phyloP scores from a whole-genome alignment of 2,113 vertebrate genomes.

The Cyrtonyx montezumae region DNA sequence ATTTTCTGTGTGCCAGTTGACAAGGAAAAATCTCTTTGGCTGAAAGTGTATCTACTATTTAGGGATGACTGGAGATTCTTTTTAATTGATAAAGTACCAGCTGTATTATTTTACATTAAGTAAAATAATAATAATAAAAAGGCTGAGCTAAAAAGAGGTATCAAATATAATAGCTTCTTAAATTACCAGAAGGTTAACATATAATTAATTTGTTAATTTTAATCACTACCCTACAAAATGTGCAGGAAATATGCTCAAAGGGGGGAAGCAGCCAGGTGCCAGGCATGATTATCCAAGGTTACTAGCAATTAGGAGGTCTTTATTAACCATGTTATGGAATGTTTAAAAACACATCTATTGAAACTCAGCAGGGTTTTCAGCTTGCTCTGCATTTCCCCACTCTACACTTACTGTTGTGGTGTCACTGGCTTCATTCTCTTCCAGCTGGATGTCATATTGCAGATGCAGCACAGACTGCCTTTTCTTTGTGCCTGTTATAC shows the following conservation, averaged over 20 bases:
- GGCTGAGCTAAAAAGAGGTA: not conserved
- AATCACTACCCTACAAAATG: slow-evolving; percentile 30
- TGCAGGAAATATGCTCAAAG: slow-evolving; percentile 22
- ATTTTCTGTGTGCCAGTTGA: not conserved
- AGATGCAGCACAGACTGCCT: not conserved
- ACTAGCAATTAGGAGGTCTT: slow-evolving; percentile 43
- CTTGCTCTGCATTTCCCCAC: not conserved
- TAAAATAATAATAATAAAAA: not conserved
- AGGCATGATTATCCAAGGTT: slow-evolving; percentile 5
- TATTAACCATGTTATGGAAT: not conserved
- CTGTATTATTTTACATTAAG: not conserved
- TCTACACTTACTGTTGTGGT: not conserved
- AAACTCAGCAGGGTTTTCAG: not conserved
- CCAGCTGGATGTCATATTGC: not conserved
- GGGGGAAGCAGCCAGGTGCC: slow-evolving; percentile 18
- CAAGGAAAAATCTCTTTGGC: not conserved
- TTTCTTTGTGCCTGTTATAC: not conserved
- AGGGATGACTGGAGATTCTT: not conserved
- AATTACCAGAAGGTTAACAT: slow-evolving; percentile 46
- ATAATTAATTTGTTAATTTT: slow-evolving; percentile 66
- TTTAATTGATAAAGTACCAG: slow-evolving; percentile 33
- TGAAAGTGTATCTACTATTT: not conserved
- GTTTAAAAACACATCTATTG: not conserved
- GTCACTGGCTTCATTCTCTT: not conserved
- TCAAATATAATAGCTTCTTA: slow-evolving; percentile 45